Evolutionary conservation across 2,888 invertebrate genomes (phyloP), one percentile per base, ranked within the genome.

Genomic region (Drosophila paracracens): DNA sequence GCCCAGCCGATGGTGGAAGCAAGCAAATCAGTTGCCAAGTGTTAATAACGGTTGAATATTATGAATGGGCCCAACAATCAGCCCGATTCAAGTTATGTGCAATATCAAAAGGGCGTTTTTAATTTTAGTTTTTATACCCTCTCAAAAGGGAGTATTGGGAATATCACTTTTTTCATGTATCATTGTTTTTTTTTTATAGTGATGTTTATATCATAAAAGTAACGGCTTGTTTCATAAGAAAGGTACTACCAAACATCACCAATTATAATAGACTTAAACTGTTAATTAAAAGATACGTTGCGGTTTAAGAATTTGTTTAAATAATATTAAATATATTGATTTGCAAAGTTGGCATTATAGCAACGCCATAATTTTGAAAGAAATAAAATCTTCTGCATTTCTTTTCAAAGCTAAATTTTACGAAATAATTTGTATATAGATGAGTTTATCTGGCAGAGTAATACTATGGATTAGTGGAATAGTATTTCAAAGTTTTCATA

Each of bases 31-130:
- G 59, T 61, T 50, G 27, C 21, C 56, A 48, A 58, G 52, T 63
- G 48, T 21, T 33, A 70, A 57, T 61, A 74, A 69, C 80, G 36
- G 64, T 57, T 53, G 59, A 65, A 62, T 27, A 21, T 27, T 29
- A 62, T 60, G 52, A 80, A 65, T 76, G 53, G 21, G 8, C 11
- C 21, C 48, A 53, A 29, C 18, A 38, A 33, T 13, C 40, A 40
- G 21, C 13, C n/a, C 27, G 18, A 40, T 33, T 59, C 40, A 40
- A 54, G 71, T 70, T 43, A 69, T 56, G 54, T 58, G 38, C 61
- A 75, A 13, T 29, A 13, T 16, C 11, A 18, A 21, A 29, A n/a
- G 40, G 56, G 25, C 16, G 48, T 48, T 67, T 57, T 67, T 38
- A 18, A 27, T 11, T 38, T 18, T 5, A 11, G 31, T 21, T 33